Evolutionary conservation across 1,140 invertebrate species (phyloP).

Genomic region (Parapsyche elsis): DNA sequence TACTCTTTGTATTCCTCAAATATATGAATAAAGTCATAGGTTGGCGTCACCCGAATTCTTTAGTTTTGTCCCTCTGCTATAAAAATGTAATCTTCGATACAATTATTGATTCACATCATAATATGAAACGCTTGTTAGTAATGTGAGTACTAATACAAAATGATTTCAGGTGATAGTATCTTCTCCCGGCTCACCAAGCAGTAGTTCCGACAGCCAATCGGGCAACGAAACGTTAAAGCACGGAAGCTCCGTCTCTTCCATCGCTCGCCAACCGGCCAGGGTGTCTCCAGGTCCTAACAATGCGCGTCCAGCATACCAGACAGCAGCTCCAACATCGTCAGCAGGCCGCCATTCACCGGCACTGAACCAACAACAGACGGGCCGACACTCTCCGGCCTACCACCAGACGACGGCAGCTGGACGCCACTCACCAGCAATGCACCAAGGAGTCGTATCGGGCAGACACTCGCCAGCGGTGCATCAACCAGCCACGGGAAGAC

Average conservation of each 20-base stretch:
- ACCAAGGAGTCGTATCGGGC: not conserved
- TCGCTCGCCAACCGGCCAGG: conserved; percentile 63
- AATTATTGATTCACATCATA: no score
- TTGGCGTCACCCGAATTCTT: no score
- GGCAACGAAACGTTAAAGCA: conserved; percentile 76
- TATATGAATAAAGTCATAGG: no score
- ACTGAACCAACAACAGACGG: conserved; percentile 57
- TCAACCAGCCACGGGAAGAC: conserved; percentile 57
- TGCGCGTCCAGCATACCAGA: conserved; percentile 61
- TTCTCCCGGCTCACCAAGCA: conserved; percentile 80
- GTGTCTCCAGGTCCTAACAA: conserved; percentile 57
- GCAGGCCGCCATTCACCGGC: conserved; percentile 34
- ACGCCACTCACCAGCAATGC: conserved; percentile 37
- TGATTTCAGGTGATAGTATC: conserved; percentile 74
- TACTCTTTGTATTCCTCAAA: no score
- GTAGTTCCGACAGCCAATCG: conserved; percentile 73
- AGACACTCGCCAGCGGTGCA: conserved; percentile 48
- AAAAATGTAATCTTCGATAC: no score
- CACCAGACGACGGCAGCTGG: conserved; percentile 11
- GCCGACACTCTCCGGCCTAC: conserved; percentile 45
- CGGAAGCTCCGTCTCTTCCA: conserved; percentile 66
- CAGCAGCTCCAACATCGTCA: conserved; percentile 57
- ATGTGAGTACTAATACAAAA: conserved; percentile 3
- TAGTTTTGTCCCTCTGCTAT: no score
- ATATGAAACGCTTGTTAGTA: not conserved